Base-by-base conservation (phyloP, 2,888 invertebrate genomes). In the Dichetophora obliterata region DNA sequence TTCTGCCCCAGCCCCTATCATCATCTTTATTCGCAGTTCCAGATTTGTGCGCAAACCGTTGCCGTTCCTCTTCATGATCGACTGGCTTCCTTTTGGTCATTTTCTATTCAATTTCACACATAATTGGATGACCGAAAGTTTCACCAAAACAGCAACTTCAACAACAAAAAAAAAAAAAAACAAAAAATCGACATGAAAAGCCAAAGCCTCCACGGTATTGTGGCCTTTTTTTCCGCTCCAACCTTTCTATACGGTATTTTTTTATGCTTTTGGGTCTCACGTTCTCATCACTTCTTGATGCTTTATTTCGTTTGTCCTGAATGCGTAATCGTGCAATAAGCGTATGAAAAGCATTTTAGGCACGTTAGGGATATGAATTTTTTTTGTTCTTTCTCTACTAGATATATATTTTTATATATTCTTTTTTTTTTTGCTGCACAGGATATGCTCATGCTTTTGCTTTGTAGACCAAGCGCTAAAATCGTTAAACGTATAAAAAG, bases 101-200 rank as follows among this genome's bases (percentile, higher is more conserved):
- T 81, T 80, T 80, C 81, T 82, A 80, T 80, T 81, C 82, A 81
- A 83, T 82, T 83, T 82, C 82, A 83, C 82, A 82, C 81, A 80
- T 82, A 83, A 82, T 83, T 82, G 82, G 82, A 80, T 82, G 80
- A 79, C 77, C 79, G 24, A 68, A 68, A 68, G 54, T 54, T 54
- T 48, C 24, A 19, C 50, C 16, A 43, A n/a, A 37, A 22, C n/a
- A 34, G 66, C 37, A 34, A n/a, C 65, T 11, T 1, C 43, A 1
- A 43, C 43, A 43, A 43, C 43, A 1, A 11, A 11, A 43, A 43
- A 11, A 59, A 59, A 24, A 19, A 59, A 59, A 24, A 59, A 19
- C 19, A 59, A 59, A 22, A 59, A 6, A 59, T 27, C 9, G 11
- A 57, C 22, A 57, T 24, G 24, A 22, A 57, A 59, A 24, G 9